Evolutionary conservation across 2,888 invertebrate genomes (phyloP), one percentile per base, ranked within the genome.

Genomic region (Gonocerus acuteangulatus): DNA sequence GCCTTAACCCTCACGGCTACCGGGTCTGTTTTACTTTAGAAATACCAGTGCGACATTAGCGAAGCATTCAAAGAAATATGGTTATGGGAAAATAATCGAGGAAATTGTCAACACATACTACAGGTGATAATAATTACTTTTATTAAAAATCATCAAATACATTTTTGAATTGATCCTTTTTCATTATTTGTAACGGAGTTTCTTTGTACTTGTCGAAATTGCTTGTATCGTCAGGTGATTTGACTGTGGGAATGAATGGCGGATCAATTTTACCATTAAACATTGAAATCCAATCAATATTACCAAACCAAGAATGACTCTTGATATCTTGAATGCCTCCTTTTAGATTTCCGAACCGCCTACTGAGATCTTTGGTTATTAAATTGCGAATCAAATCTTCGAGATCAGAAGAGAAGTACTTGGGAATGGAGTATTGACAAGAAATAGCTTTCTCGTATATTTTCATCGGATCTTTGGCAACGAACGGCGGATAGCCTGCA

Each of bases 371-470:
- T 3, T 85, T 83, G 73, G 92, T 89, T 2, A 95, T 77, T 61
- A 94, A 79, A 71, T 93, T 90, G 63, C 82, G 79, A 48, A 96
- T 73, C 15, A 97, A 76, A 74, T 95, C 89, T 70, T 86, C 86
- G 44, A 96, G 74, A 64, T 91, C 85, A 1, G 82, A 79, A 62
- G 85, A 86, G 73, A 97, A 95, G 71, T 84, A 84, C 1, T 83
- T 81, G 0, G 95, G 92, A 73, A 87, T 89, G 69, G 87, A 84
- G 70, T 89, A 95, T 77, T 89, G 91, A 48, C 90, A 92, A 21
- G 85, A 81, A 13, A 95, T 89, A 68, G 97, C 97, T 76, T 91
- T 95, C 72, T 92, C 93, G 74, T 95, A 96, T 66, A 95, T 89
- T 73, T 87, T 87, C 83, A 97, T 93, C 0, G 91, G 91, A 67